Evolutionary conservation across 2,113 vertebrate species (phyloP).

Genomic region (Chunga burmeisteri): DNA sequence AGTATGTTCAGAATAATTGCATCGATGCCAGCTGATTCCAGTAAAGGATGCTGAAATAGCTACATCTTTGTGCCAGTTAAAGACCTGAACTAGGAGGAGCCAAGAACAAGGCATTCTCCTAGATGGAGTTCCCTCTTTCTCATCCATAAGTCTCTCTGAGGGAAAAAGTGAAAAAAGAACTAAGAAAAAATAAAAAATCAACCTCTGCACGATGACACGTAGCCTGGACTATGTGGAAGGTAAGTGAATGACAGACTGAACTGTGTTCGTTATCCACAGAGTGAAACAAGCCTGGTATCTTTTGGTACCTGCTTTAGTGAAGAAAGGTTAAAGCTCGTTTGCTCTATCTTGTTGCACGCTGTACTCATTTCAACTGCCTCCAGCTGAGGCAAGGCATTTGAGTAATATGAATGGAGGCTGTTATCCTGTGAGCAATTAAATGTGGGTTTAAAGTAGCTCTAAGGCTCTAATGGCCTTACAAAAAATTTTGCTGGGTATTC

Average conservation of each 20-base stretch:
- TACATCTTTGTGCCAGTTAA: neutral
- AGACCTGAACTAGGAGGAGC: neutral
- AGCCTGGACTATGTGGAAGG: neutral
- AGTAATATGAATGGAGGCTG: constrained; percentile 29
- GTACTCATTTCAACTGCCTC: constrained; percentile 49
- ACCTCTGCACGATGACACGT: neutral
- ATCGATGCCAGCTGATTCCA: neutral
- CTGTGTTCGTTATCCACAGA: constrained; percentile 16
- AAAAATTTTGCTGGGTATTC: neutral
- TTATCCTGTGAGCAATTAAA: constrained; percentile 58
- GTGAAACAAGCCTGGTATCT: constrained; percentile 33
- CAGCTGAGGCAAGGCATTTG: constrained; percentile 50
- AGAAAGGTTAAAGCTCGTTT: constrained; percentile 49
- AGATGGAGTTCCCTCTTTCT: neutral
- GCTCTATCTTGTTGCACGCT: neutral
- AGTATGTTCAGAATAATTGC: neutral
- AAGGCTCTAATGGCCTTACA: neutral
- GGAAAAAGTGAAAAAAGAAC: neutral
- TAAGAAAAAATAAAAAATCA: neutral
- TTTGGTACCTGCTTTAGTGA: constrained; percentile 14
- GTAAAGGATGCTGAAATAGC: neutral
- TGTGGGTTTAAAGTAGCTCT: neutral
- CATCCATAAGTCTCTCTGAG: neutral
- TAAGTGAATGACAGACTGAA: neutral
- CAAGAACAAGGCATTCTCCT: neutral